phyloP scores from a whole-genome alignment of 2,797 vertebrate species.

The Brachymystax lenok region DNA sequence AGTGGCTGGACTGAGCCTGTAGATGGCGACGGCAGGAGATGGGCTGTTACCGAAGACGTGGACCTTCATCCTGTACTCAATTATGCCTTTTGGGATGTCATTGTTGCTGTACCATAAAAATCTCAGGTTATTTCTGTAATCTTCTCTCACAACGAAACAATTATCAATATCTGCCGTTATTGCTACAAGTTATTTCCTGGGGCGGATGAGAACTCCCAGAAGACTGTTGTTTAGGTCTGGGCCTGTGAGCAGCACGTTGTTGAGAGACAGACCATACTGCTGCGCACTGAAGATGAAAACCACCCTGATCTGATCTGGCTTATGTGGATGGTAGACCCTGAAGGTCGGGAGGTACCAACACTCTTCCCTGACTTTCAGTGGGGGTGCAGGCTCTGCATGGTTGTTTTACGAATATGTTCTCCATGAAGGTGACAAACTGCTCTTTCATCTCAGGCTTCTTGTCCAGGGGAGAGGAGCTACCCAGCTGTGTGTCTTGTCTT shows the following conservation, averaged over 20 bases:
- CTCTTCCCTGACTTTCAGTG: background rate
- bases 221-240: background rate
- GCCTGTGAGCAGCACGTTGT: background rate
- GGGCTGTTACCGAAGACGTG: background rate
- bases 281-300: background rate
- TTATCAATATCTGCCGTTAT: background rate
- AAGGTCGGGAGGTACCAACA: slow-evolving; percentile 2
- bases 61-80: slow-evolving; percentile 6
- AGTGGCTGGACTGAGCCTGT: slow-evolving; percentile 2
- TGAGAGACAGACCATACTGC: background rate
- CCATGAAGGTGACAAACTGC: background rate
- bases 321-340: slow-evolving; percentile 4
- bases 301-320: background rate
- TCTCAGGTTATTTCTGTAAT: background rate
- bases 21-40: slow-evolving; percentile 5
- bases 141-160: background rate
- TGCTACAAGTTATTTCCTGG: slow-evolving; percentile 2
- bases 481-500: background rate
- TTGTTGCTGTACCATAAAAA: background rate
- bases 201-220: background rate
- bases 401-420: slow-evolving; percentile 1
- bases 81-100: background rate
- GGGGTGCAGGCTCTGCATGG: slow-evolving; percentile 1
- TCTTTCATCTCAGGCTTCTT: slow-evolving; percentile 11
- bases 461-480: background rate